Percentiles rank a stretch among this genome's conserved stretches.
Conservation (phyloP, 2,113 vertebrate species). For the Sprattus sprattus region DNA sequence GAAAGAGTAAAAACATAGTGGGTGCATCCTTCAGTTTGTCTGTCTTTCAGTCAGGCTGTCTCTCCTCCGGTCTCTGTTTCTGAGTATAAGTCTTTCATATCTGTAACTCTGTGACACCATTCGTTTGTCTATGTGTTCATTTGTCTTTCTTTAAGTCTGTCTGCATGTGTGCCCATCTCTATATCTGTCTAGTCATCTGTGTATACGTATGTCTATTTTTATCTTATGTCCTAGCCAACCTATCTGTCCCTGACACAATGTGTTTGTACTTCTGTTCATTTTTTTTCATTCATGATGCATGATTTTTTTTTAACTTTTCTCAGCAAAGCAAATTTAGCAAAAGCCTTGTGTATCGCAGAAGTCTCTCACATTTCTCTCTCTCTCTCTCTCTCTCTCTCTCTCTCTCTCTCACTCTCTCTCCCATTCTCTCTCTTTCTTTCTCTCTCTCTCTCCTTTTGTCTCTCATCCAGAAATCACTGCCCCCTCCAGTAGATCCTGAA, state of each 20-base stretch:
- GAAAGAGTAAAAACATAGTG: conserved; percentile 55
- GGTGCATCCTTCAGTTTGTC: conserved; percentile 20
- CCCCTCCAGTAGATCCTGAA: conserved; percentile 32
- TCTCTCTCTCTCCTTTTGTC: neutral
- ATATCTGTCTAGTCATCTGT: too few relatives aligned
- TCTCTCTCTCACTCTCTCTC: neutral
- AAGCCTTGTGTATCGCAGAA: too few relatives aligned
- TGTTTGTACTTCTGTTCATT: too few relatives aligned
- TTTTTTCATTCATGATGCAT: too few relatives aligned
- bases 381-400: too few relatives aligned
- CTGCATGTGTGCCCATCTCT: too few relatives aligned
- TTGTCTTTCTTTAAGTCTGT: neutral
- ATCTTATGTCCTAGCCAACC: too few relatives aligned
- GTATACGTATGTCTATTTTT: too few relatives aligned
- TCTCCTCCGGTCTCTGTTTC: neutral
- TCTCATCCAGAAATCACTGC: conserved; percentile 46
- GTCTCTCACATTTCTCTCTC: too few relatives aligned
- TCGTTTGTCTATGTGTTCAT: neutral
- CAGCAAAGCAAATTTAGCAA: too few relatives aligned
- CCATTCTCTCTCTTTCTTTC: neutral
- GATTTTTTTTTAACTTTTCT: too few relatives aligned
- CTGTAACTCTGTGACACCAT: neutral
- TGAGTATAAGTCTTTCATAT: neutral
- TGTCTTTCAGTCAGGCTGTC: neutral
- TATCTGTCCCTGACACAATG: too few relatives aligned